phyloP scores from a whole-genome alignment of 37 sponge, comb jelly and placozoan genomes.

The Aplysina aerophoba region DNA sequence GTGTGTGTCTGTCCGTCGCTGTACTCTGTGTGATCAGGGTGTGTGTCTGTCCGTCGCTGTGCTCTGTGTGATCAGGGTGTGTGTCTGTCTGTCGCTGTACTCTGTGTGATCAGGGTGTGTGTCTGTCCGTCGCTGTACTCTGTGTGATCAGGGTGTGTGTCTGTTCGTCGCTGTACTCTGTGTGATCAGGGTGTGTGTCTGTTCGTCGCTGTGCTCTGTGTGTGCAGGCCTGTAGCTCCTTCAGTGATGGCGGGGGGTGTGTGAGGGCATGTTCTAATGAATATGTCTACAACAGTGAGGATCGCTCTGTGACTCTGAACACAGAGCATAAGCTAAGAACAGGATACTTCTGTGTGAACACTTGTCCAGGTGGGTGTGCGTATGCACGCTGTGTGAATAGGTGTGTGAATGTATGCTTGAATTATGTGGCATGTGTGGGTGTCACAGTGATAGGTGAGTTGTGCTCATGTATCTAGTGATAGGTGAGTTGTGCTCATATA shows the following conservation, averaged over 20 bases:
- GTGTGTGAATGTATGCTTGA: not conserved
- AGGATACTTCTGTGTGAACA: conserved; percentile 50
- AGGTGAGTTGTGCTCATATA: not conserved
- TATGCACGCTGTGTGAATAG: not conserved
- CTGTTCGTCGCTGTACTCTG: too few relatives aligned
- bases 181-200: not conserved
- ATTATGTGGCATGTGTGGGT: not conserved
- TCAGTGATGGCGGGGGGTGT: conserved; percentile 67
- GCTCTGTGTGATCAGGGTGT: too few relatives aligned
- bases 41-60: too few relatives aligned
- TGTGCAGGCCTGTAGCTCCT: conserved; percentile 61
- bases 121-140: too few relatives aligned
- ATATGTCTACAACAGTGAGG: conserved; percentile 43
- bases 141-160: too few relatives aligned
- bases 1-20: too few relatives aligned
- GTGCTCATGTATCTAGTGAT: not conserved
- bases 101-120: too few relatives aligned
- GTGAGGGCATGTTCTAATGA: conserved; percentile 51
- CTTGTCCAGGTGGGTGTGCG: conserved; percentile 56
- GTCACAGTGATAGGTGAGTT: not conserved
- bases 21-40: too few relatives aligned
- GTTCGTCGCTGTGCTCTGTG: not conserved
- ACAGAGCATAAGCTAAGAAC: conserved; percentile 35
- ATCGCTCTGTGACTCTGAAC: conserved; percentile 34
- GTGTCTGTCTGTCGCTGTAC: too few relatives aligned